Evolutionary conservation across 2,888 invertebrate genomes (phyloP).

Genomic region (Lepidochrysops patricia): DNA sequence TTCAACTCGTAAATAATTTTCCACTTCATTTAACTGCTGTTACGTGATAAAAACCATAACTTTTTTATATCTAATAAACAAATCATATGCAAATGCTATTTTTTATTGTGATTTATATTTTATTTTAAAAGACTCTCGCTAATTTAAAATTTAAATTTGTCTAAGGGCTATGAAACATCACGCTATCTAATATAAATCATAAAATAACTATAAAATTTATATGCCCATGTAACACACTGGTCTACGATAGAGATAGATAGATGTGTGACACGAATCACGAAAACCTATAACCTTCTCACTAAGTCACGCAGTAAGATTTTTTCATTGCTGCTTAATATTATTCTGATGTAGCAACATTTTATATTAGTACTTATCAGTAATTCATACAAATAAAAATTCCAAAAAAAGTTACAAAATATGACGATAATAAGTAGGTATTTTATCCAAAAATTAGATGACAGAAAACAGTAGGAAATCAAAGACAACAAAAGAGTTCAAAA

Average conservation of each 20-base stretch:
- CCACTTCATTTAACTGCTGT: background rate
- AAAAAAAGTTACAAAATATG: no score
- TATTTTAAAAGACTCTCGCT: conserved; percentile 7
- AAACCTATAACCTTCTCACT: no score
- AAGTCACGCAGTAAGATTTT: no score
- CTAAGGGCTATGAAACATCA: background rate
- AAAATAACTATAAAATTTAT: background rate
- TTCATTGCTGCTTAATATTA: no score
- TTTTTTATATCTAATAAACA: conserved; percentile 1
- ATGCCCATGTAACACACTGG: background rate
- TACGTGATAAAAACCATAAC: conserved; percentile 8
- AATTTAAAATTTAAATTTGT: conserved; percentile 10
- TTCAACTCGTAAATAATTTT: background rate
- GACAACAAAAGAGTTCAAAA: no score
- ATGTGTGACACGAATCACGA: background rate
- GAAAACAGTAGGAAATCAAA: no score
- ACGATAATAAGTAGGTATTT: no score
- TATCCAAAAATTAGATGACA: no score
- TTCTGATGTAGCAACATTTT: no score
- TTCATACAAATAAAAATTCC: no score
- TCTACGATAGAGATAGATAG: background rate
- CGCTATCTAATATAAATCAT: background rate
- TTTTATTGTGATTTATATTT: conserved; percentile 7
- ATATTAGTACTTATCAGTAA: no score
- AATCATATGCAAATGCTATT: background rate